These are phyloP conservation scores for Heliconius aoede DNA, from an alignment of 2,888 invertebrate genomes.

Conservation along the genomic window DNA sequence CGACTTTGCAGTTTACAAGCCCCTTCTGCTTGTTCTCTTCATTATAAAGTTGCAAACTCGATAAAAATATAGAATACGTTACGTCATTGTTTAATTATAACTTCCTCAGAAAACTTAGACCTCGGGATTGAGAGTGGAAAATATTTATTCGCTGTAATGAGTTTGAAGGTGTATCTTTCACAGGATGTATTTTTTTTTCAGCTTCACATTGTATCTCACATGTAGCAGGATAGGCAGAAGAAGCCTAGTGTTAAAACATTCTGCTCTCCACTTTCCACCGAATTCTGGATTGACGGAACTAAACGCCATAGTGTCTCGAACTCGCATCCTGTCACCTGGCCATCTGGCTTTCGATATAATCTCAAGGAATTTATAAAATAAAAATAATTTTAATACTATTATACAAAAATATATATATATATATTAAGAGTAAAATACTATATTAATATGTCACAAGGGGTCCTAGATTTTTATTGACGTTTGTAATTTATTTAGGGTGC, in stretches of 20 bases:
- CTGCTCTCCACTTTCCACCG: no score
- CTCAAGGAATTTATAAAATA: background rate
- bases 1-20: slow-evolving; percentile 44
- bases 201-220: no score
- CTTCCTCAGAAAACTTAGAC: slow-evolving; percentile 41
- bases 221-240: no score
- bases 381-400: background rate
- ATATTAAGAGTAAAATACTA: slow-evolving; percentile 75
- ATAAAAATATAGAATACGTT: slow-evolving; percentile 47
- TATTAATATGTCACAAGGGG: slow-evolving; percentile 71
- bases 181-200: no score
- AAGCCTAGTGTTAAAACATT: no score
- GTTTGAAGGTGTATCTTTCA: background rate
- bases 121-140: slow-evolving; percentile 29
- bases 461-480: slow-evolving; percentile 81
- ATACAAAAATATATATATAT: background rate
- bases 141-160: background rate
- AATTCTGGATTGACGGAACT: no score
- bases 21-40: slow-evolving; percentile 43
- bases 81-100: slow-evolving; percentile 43
- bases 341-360: no score
- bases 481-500: slow-evolving; percentile 79
- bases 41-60: slow-evolving; percentile 44
- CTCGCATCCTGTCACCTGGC: no score
- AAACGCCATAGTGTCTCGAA: no score